Base-by-base conservation (phyloP, 2,888 invertebrate genomes). In the Hypomecis punctinalis region DNA sequence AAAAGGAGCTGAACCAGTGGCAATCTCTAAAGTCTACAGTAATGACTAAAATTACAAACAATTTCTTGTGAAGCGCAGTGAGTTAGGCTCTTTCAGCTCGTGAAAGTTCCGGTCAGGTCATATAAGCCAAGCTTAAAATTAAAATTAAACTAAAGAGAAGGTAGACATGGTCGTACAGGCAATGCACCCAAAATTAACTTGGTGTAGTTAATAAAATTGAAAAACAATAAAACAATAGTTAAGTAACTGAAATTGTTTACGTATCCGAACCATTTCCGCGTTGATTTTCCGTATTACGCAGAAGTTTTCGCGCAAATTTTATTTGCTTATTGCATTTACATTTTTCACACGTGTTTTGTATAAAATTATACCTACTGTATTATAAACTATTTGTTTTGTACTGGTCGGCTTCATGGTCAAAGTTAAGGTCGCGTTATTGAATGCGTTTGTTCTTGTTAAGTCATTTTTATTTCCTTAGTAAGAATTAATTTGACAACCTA, bases 251-350 rank as follows among this genome's bases (percentile, higher is more conserved):
- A 13, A 9, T 52, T 10, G 36, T 49, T 37, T 7, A 8, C n/a
- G 6, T 49, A 5, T 49, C 11, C 6, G 9, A 49, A 49, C 42
- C 23, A 52, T 52, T 6, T 7, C 3, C 23, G 10, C 33, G 10
- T 51, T 51, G 39, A 39, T 51, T 40, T 51, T 52, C 40, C 52
- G 40, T 52, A 7, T 40, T 40, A 37, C 11, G 36, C 11, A 51
- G 13, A 40, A 40, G 39, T 23, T 42, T 42, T 52, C 33, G 10
- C 40, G 6, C 10, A 33, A 52, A 52, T 8, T 46, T 23, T 36
- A 37, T 40, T 37, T 60, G 11, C 10, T 13, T 6, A 60, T 39
- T 52, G 53, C 45, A 53, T 61, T 53, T 46, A 23, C 10, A 51
- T 47, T 10, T 13, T 47, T n/a, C 49, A 62, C 33, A 51, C 52